Evolutionary conservation across 37 sponge, comb jelly and placozoan genomes (phyloP), one percentile per base, ranked within the genome.

Genomic region (Diacarnus erythraeanus): DNA sequence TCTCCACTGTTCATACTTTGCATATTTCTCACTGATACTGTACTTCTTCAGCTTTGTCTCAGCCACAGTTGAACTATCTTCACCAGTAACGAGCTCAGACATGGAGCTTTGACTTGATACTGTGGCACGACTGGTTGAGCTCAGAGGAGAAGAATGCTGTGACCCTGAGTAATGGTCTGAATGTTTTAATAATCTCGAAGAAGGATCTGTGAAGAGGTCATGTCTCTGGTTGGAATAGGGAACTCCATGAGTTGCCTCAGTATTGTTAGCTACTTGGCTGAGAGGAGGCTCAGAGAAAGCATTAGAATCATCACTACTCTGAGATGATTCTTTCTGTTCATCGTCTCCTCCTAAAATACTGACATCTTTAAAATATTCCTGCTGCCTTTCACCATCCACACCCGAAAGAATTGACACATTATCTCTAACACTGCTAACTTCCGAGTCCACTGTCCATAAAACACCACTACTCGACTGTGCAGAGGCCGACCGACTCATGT

Each of bases 231-330:
- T 63, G 6, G 64, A 4, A 63, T 23, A 12, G 5, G 17, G 64
- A 25, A 6, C 20, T 6, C n/a, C 18, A 27, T 6, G 64, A 6
- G 30, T 8, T 63, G 64, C 8, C 30, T 8, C 30, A 63, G 26
- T 27, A 23, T 63, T 12, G 51, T 12, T 12, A 47, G 12, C 10
- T 47, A 47, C 51, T 15, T 6, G 51, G 51, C 51, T n/a, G n/a
- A n/a, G 51, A 47, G 51, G 6, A 12, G 23, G n/a, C 5, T 72
- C 73, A 8, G 54, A 41, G 26, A 72, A 72, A 2, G 47, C 1
- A 42, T 42, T 59, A 22, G 77, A 76, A 60, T 76, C 77, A 20
- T 76, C 59, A 33, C 63, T 76, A 2, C 77, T 57, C 27, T 59
- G 77, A 6, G 61, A 76, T 22, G 61, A 76, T 60, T 18, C 61